Evolutionary conservation across 2,113 vertebrate species (phyloP), one percentile per base, ranked within the genome.

Genomic region (Albula goreensis): DNA sequence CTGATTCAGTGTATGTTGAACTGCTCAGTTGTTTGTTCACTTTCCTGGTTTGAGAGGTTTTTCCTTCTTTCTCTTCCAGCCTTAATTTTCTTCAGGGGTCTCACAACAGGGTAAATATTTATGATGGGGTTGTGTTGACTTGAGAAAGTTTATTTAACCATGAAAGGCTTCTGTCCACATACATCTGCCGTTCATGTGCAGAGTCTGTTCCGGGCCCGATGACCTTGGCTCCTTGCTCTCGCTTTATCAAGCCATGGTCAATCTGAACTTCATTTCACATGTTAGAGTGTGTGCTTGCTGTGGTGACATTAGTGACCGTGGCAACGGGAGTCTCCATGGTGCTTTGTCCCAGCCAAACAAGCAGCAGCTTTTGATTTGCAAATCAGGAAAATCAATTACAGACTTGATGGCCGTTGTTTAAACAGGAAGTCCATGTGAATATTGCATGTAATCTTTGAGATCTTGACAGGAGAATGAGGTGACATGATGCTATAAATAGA

Each of bases 71-170:
- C 31, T 50, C 66, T 84, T 70, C 51, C 15, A 41, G 31, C 31
- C 31, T 41, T 41, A 41, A 41, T 41, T 41, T 41, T 41, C 31
- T 41, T 17, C 53, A n/a, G 78, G 51, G 80, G 84, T 87, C 19
- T 50, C 22, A 89, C 88, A 85, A 87, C n/a, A 48, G 82, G 86
- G 89, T 88, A 88, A 93, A 93, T 90, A 92, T 93, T 94, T 90
- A 86, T 17, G 70, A 90, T 92, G 88, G 88, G 83, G 83, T 7
- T 4, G 80, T 90, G 89, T 91, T 92, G 90, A 91, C 93, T 92
- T 89, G 89, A 89, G 31, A 92, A 89, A 90, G 90, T 91, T 91
- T 93, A 88, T 91, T 56, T 87, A 89, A 89, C 85, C 83, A 82
- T 60, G 82, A 81, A 17, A 13, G 66, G 78, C 84, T 79, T 83